These are phyloP conservation scores for Agrotis clavis DNA, from an alignment of 2,888 invertebrate genomes.

Conservation along the genomic window DNA sequence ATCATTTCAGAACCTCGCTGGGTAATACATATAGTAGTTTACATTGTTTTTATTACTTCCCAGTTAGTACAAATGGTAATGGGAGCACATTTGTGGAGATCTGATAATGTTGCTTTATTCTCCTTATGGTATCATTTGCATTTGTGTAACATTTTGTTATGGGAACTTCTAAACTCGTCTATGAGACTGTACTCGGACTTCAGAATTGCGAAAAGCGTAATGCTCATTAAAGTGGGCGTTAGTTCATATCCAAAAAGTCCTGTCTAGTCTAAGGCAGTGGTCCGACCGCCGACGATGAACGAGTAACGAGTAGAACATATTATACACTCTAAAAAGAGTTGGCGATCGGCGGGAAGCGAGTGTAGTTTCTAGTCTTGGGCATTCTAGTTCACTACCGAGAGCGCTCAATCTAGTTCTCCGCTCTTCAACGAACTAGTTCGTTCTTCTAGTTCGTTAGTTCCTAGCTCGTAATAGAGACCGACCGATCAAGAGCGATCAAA, in stretches of 20 bases:
- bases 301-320: too few relatives aligned
- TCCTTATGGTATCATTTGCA: constrained; percentile 30
- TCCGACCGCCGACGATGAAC: too few relatives aligned
- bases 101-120: constrained; percentile 52
- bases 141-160: constrained; percentile 17
- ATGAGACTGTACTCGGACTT: background rate
- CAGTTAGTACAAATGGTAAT: constrained; percentile 53
- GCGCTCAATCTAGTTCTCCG: too few relatives aligned
- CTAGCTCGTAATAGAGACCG: too few relatives aligned
- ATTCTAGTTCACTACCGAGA: too few relatives aligned
- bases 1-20: constrained; percentile 50
- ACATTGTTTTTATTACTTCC: constrained; percentile 58
- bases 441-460: too few relatives aligned
- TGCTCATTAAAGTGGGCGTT: background rate
- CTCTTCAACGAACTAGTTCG: too few relatives aligned
- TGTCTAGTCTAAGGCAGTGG: too few relatives aligned
- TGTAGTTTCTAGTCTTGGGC: too few relatives aligned
- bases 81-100: constrained; percentile 50
- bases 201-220: background rate
- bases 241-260: background rate
- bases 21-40: constrained; percentile 38
- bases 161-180: constrained; percentile 3
- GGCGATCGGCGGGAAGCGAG: too few relatives aligned
- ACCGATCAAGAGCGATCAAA: too few relatives aligned
- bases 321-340: too few relatives aligned